A percentile compares a stretch with the other conserved stretches of the same genome.
Conservation (phyloP, 1,140 invertebrate species). For the Diorhabda elongata region DNA sequence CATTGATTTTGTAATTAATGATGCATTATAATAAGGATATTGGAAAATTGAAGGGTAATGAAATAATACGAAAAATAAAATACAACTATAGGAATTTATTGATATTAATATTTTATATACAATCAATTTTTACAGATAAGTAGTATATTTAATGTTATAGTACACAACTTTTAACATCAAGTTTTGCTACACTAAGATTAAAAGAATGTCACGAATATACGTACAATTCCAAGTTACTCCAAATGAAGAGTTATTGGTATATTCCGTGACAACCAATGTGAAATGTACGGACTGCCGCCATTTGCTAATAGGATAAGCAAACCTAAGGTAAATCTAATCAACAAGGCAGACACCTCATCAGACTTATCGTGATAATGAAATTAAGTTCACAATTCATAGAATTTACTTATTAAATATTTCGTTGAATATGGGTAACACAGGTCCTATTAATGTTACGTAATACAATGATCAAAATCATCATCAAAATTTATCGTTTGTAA, state of each 20-base stretch:
- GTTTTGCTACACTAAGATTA: conserved; percentile 13
- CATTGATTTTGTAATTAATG: too few relatives aligned
- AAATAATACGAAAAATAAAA: conserved; percentile 14
- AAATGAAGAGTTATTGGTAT: neutral
- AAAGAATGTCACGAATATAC: neutral
- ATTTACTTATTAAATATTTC: too few relatives aligned
- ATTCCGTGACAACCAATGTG: neutral
- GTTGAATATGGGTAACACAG: too few relatives aligned
- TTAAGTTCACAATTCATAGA: conserved; percentile 9
- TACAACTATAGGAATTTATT: conserved; percentile 30
- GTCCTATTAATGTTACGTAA: too few relatives aligned
- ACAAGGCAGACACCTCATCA: conserved; percentile 11
- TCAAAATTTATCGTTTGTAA: too few relatives aligned
- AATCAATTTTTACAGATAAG: conserved; percentile 37
- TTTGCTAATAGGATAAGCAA: conserved; percentile 12
- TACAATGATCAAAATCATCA: too few relatives aligned
- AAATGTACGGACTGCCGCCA: conserved; percentile 20
- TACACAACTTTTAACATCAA: conserved; percentile 23
- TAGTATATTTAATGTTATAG: conserved; percentile 38
- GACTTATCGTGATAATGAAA: conserved; percentile 9
- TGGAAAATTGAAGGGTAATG: neutral
- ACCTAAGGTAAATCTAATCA: conserved; percentile 14
- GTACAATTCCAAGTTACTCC: neutral
- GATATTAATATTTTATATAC: conserved; percentile 35
- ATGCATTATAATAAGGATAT: neutral